phyloP scores from a whole-genome alignment of 2,888 invertebrate species.

The Biston betularia region DNA sequence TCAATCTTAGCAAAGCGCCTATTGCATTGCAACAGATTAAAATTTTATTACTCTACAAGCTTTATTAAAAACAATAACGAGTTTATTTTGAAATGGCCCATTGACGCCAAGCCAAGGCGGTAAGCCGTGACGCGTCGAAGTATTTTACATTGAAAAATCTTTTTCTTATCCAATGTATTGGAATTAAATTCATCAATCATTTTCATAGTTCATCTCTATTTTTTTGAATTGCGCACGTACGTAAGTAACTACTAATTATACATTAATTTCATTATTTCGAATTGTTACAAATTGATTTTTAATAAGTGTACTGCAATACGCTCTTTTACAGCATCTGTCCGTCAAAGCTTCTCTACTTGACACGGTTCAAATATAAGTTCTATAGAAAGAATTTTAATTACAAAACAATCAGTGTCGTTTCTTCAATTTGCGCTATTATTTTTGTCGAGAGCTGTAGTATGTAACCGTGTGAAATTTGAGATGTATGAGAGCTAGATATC shows the following conservation, averaged over 20 bases:
- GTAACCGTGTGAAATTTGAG: constrained; percentile 72
- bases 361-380: constrained; percentile 20
- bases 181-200: constrained; percentile 24
- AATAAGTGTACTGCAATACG: constrained; percentile 32
- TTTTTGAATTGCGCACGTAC: constrained; percentile 4
- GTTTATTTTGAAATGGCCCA: too few relatives aligned
- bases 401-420: constrained; percentile 55
- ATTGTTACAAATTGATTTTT: constrained; percentile 40
- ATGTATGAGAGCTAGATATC: constrained; percentile 50
- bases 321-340: constrained; percentile 22
- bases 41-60: too few relatives aligned
- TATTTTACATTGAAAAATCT: constrained; percentile 15
- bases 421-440: constrained; percentile 59
- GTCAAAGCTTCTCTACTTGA: constrained; percentile 25
- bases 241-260: constrained; percentile 31
- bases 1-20: too few relatives aligned
- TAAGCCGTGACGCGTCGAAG: constrained; percentile 13
- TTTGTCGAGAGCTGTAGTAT: constrained; percentile 54
- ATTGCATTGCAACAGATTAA: too few relatives aligned
- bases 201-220: constrained; percentile 8
- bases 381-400: constrained; percentile 52
- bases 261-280: constrained; percentile 34
- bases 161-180: constrained; percentile 9
- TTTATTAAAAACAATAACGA: too few relatives aligned
- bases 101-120: not conserved